Base-by-base conservation (phyloP, 2,888 invertebrate species). In the Oligia strigilis region DNA sequence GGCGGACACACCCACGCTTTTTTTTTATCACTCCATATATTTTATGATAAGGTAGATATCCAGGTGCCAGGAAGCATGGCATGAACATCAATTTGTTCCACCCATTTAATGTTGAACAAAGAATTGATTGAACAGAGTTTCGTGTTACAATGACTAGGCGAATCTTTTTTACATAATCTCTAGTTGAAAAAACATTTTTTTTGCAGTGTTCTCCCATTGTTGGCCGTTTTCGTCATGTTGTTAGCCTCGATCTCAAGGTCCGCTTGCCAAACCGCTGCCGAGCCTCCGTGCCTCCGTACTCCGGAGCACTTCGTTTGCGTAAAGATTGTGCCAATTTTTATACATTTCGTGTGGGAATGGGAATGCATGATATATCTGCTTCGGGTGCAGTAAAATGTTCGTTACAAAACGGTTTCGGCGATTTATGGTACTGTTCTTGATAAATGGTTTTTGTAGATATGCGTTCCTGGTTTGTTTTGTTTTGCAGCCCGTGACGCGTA, bases 211-310 rank as follows among this genome's bases (percentile, higher is more conserved):
- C 85, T 86, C 75, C 89, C 84, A 90, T 91, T 91, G 90, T 90
- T 89, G 86, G 82, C 83, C 72, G 86, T 88, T 91, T 91, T 90
- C 90, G 89, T 89, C 91, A 90, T 86, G 88, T 82, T 86, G 88
- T 82, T 85, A 85, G 73, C 91, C 91, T 91, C 90, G 88, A 81
- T 72, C 74, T 82, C 91, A 91, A 91, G 91, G 91, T 85, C 82
- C 40, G 82, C 82, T 91, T 90, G 86, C 87, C 83, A 88, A 91
- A 90, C 83, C 72, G 78, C 77, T 88, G 81, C 71, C 74, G 82
- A 77, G 77, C 85, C 85, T 87, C 77, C 72, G 85, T 69, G 83
- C 83, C 83, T 52, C 36, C 70, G 70, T 36, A 58, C 83, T 52
- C 36, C 70, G 70, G 23, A 58, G 73, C 80, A 49, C 77, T 83